Conservation (phyloP, 2,888 invertebrate genomes). For the Portevinia maculata region DNA sequence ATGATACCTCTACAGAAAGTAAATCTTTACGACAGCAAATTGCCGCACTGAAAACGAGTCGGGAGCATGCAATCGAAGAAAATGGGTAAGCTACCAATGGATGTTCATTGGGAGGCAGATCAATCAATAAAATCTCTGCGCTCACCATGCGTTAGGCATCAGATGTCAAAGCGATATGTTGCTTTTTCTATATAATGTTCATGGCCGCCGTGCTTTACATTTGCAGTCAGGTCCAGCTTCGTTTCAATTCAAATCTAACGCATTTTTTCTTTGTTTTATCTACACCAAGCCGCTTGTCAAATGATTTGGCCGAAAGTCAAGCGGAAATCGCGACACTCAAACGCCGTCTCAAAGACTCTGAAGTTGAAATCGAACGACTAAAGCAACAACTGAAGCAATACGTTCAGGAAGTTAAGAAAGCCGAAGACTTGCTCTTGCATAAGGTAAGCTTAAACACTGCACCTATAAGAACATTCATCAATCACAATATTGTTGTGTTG, state of each 20-base stretch:
- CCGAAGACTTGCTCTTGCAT: constrained; percentile 89
- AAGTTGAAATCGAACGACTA: constrained; percentile 88
- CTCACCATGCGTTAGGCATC: constrained; percentile 27
- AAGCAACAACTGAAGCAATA: constrained; percentile 91
- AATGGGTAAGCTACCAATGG: constrained; percentile 78
- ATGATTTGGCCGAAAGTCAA: constrained; percentile 87
- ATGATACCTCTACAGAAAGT: constrained; percentile 80
- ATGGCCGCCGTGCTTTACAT: constrained; percentile 49
- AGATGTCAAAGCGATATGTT: constrained; percentile 26
- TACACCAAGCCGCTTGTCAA: constrained; percentile 88
- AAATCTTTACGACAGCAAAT: constrained; percentile 81
- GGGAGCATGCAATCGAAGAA: constrained; percentile 81
- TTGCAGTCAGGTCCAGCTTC: constrained; percentile 40
- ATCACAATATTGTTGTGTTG: constrained; percentile 31
- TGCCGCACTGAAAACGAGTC: constrained; percentile 79
- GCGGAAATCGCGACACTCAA: constrained; percentile 86
- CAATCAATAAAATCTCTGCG: constrained; percentile 41
- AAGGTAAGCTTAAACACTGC: constrained; percentile 83
- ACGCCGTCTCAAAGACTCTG: constrained; percentile 87
- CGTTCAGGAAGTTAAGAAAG: constrained; percentile 90
- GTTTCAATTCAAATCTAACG: constrained; percentile 18
- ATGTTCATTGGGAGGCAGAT: constrained; percentile 29
- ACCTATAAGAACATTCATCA: constrained; percentile 51
- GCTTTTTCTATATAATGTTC: constrained; percentile 53
- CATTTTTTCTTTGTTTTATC: constrained; percentile 32